Conservation (phyloP, 1,140 invertebrate genomes). For the Macrotrachela quadricornifera region DNA sequence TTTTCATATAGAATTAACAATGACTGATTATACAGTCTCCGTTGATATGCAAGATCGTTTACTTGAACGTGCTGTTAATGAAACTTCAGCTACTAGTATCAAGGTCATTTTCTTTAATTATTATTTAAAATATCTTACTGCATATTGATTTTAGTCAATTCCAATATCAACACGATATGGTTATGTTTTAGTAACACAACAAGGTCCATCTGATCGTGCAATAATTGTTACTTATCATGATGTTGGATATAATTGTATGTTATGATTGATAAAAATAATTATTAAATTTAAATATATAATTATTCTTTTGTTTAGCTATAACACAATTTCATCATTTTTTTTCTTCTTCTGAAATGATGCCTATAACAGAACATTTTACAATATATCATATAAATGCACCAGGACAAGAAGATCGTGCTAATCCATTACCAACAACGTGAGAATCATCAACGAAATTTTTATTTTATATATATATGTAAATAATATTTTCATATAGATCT, state of each 20-base stretch:
- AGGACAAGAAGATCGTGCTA: conserved; percentile 82
- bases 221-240: conserved; percentile 91
- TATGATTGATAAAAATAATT: neutral
- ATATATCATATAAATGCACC: conserved; percentile 95
- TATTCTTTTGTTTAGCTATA: neutral
- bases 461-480: neutral
- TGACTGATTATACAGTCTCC: too few relatives aligned
- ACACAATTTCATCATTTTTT: conserved; percentile 80
- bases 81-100: too few relatives aligned
- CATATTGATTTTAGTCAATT: too few relatives aligned
- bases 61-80: too few relatives aligned
- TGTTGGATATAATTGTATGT: conserved; percentile 66
- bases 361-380: conserved; percentile 82
- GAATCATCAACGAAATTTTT: conserved; percentile 13
- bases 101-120: too few relatives aligned
- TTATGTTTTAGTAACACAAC: conserved; percentile 59
- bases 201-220: conserved; percentile 68
- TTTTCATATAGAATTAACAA: too few relatives aligned
- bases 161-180: conserved; percentile 48
- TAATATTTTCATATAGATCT: conserved; percentile 42
- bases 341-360: conserved; percentile 82
- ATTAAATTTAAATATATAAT: neutral
- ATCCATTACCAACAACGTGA: conserved; percentile 72
- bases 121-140: too few relatives aligned
- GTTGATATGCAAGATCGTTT: too few relatives aligned